Percentiles rank a stretch among this genome's conserved stretches.
These are phyloP conservation scores for Pyrgus malvae DNA, from an alignment of 2,888 invertebrate genomes.

Conservation along the genomic window DNA sequence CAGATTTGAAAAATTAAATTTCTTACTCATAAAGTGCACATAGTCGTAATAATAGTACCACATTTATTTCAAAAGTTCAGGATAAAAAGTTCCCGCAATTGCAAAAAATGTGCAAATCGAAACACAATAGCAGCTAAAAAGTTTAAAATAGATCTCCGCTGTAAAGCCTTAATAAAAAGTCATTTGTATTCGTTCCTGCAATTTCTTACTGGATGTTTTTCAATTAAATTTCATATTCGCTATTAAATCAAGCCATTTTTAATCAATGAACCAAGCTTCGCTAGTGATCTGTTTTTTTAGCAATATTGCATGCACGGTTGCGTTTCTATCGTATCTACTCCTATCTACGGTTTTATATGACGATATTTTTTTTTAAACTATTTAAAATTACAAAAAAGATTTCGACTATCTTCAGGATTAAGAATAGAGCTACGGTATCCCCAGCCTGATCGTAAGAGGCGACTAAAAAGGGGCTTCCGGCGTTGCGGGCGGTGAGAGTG, in stretches of 20 bases:
- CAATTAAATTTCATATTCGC: constrained; percentile 4
- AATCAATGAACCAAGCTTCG: constrained; percentile 6
- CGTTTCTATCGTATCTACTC: no score
- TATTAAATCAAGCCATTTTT: constrained; percentile 10
- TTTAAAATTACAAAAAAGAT: no score
- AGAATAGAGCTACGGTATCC: no score
- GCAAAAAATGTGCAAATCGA: constrained; percentile 13
- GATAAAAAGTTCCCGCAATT: background rate
- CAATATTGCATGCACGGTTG: background rate
- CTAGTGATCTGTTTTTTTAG: background rate
- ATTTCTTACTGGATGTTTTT: constrained; percentile 6
- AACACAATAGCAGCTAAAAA: constrained; percentile 8
- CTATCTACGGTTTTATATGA: no score
- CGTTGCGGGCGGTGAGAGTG: no score
- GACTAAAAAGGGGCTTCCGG: no score
- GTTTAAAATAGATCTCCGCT: background rate
- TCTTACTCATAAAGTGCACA: constrained; percentile 7
- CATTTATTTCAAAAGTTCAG: constrained; percentile 1
- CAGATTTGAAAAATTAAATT: background rate
- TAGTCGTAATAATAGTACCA: background rate
- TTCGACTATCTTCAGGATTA: no score
- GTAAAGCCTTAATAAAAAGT: constrained; percentile 11
- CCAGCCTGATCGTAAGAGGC: no score
- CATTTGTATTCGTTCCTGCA: constrained; percentile 1
- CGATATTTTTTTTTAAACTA: no score